Conservation (phyloP, 2,113 vertebrate genomes). For the Zootoca vivipara region DNA sequence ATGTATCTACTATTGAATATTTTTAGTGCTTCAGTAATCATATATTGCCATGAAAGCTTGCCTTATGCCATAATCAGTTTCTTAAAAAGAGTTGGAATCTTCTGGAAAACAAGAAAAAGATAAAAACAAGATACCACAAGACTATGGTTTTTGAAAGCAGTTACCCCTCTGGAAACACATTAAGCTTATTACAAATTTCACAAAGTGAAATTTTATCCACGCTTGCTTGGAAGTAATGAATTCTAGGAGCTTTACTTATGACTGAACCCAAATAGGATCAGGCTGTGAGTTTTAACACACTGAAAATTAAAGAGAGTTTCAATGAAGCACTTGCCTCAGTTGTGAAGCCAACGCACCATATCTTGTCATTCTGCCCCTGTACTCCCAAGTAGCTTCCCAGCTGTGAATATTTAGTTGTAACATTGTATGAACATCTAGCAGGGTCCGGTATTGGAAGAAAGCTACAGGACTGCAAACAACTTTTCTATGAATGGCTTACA, state of each 20-base stretch:
- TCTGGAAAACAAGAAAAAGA: too few species aligned
- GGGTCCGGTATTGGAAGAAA: background rate
- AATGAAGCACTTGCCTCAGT: background rate
- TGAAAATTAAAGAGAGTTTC: background rate
- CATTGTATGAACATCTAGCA: background rate
- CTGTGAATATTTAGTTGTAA: background rate
- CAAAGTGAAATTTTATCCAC: background rate
- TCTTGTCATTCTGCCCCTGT: background rate
- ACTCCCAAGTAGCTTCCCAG: background rate
- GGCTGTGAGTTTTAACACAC: background rate
- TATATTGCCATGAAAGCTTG: background rate
- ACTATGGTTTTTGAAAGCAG: too few species aligned
- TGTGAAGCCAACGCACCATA: background rate
- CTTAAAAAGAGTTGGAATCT: too few species aligned
- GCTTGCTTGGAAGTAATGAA: background rate
- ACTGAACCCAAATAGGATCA: background rate
- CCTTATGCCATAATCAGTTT: too few species aligned
- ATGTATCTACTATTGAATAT: background rate
- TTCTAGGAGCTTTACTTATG: background rate
- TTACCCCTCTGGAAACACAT: too few species aligned
- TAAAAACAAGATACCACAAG: too few species aligned
- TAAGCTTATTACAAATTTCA: background rate
- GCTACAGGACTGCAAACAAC: constrained; percentile 42
- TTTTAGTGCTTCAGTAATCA: background rate
- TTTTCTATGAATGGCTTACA: constrained; percentile 15